Evolutionary conservation across 2,888 invertebrate species (phyloP).

Genomic region (Operophtera brumata): DNA sequence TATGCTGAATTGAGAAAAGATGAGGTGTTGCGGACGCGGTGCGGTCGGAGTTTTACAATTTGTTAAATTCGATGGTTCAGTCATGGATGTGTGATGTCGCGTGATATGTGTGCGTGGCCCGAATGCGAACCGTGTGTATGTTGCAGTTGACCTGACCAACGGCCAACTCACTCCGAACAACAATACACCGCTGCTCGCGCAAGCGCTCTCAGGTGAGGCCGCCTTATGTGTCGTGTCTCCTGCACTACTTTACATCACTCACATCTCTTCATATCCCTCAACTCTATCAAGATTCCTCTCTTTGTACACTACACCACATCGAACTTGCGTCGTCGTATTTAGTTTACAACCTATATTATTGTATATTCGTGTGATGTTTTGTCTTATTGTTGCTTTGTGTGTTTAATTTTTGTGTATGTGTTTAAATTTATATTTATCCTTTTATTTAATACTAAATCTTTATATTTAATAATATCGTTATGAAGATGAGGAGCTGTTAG

Average conservation of each 20-base stretch:
- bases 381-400: constrained; percentile 19
- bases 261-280: constrained; percentile 22
- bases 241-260: constrained; percentile 37
- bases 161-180: constrained; percentile 97
- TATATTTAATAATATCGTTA: constrained; percentile 6
- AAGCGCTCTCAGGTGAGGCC: constrained; percentile 94
- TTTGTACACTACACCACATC: constrained; percentile 20
- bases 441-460: background rate
- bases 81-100: constrained; percentile 70
- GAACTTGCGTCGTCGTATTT: constrained; percentile 19
- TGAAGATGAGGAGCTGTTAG: constrained; percentile 25
- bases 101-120: constrained; percentile 63
- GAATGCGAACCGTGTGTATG: constrained; percentile 83
- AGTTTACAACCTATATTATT: constrained; percentile 11
- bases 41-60: constrained; percentile 42
- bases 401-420: constrained; percentile 2
- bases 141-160: constrained; percentile 96
- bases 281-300: constrained; percentile 17
- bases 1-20: constrained; percentile 61
- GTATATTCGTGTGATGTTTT: constrained; percentile 17
- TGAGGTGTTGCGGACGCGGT: constrained; percentile 48
- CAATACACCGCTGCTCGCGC: constrained; percentile 96
- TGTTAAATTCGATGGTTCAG: constrained; percentile 70
- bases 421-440: background rate
- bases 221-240: constrained; percentile 43